Conservation (phyloP, 2,888 invertebrate genomes). For the Nezara viridula region DNA sequence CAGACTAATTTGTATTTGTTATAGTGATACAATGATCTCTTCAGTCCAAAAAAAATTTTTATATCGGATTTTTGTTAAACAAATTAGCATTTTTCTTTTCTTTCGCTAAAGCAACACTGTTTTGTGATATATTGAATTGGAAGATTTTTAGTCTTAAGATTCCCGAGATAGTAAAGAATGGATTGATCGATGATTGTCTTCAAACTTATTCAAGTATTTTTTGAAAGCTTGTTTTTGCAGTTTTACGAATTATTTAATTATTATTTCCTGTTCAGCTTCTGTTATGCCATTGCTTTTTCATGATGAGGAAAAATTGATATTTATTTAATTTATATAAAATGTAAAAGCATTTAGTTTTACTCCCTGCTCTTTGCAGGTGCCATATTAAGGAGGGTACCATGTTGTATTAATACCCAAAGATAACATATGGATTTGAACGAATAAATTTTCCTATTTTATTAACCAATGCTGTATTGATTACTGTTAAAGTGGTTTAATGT, state of each 20-base stretch:
- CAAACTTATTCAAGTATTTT: too few relatives aligned
- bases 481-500: not conserved
- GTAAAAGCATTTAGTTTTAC: not conserved
- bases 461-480: not conserved
- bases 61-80: not conserved
- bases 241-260: too few relatives aligned
- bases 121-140: not conserved
- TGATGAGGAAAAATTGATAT: too few relatives aligned
- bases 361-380: not conserved
- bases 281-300: too few relatives aligned
- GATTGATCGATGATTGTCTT: too few relatives aligned
- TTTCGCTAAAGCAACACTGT: not conserved
- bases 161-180: not conserved
- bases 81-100: not conserved
- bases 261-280: too few relatives aligned
- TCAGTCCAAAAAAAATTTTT: not conserved
- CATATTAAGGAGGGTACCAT: too few relatives aligned
- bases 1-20: not conserved
- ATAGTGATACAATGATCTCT: not conserved
- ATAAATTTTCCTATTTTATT: not conserved
- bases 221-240: too few relatives aligned
- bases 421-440: not conserved
- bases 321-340: too few relatives aligned
- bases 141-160: not conserved
- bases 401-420: not conserved